These are phyloP conservation scores for Toxostoma redivivum DNA, from an alignment of 2,113 vertebrate genomes.

Conservation along the genomic window DNA sequence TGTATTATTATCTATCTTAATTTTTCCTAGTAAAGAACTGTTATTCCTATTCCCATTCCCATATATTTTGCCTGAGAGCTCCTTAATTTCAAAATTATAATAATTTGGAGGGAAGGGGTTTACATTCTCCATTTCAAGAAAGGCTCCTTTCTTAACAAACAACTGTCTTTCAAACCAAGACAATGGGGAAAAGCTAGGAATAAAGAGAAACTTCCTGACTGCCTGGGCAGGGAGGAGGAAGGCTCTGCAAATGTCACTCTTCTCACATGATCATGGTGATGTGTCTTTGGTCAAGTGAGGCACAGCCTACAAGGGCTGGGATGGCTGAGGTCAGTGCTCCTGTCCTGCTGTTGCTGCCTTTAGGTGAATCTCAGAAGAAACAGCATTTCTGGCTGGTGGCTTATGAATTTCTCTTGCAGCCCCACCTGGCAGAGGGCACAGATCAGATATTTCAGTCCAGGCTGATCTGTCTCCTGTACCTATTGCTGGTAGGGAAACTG, in stretches of 20 bases:
- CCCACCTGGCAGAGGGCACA: background rate
- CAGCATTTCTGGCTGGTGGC: background rate
- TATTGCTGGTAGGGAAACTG: background rate
- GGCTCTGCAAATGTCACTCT: background rate
- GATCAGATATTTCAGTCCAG: background rate
- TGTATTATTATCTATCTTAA: no score
- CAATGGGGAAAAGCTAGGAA: background rate
- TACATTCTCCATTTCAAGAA: no score
- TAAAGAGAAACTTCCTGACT: background rate
- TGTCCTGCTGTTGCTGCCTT: background rate
- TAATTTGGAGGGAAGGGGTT: no score
- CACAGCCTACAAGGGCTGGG: background rate
- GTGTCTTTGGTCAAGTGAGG: background rate
- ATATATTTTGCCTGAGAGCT: no score
- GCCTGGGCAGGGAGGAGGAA: background rate
- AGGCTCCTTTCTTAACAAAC: no score
- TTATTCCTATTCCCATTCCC: no score
- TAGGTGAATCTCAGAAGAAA: background rate
- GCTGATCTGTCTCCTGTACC: background rate
- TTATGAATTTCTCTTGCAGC: background rate
- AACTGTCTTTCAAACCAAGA: no score
- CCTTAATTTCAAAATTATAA: no score
- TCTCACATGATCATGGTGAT: rapidly evolving
- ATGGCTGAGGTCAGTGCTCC: background rate
- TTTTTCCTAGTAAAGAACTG: no score